Base-by-base conservation (phyloP, 2,113 vertebrate species). In the Takifugu bimaculatus region DNA sequence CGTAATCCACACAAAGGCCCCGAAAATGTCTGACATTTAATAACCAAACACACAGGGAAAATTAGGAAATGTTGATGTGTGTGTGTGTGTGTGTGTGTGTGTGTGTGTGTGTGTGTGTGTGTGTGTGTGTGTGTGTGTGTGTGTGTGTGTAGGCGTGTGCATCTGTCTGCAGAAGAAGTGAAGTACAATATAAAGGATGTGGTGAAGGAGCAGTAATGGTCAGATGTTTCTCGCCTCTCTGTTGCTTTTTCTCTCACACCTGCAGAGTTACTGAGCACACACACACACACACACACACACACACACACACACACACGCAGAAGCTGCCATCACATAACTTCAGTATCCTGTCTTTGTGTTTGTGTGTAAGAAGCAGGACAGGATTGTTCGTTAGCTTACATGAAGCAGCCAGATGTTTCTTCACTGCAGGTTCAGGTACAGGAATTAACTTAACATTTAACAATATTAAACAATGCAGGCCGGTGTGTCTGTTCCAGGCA, bases 351-450 rank as follows among this genome's bases (percentile, higher is more conserved):
- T 50, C 48, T 48, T 15, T 28, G 44, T 65, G 45, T 55, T 50
- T 64, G 56, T 13, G 56, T 57, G 27, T 62, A 42, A 62, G 42
- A 65, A 61, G 25, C 28, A 72, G 63, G 53, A 54, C 11, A 29
- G 58, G 60, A 74, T 79, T 52, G 60, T 13, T 57, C 45, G 78
- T 65, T 64, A 76, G 74, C 72, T 86, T 70, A 83, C 55, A 62
- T 70, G 72, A 77, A 76, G 69, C 56, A 63, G 72, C 7, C 53
- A 59, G 26, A 60, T 39, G 39, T 57, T 65, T 55, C 42, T 62
- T 52, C 68, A 65, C 50, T 54, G 50, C 52, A 72, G 35, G 48
- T 60, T 78, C 70, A 25, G 50, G 29, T 45, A 51, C 39, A 74
- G 48, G 64, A 49, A 51, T 29, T n/a, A 35, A 75, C 26, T 60